Conservation (phyloP, 2,888 invertebrate species). For the Eupithecia centaureata region DNA sequence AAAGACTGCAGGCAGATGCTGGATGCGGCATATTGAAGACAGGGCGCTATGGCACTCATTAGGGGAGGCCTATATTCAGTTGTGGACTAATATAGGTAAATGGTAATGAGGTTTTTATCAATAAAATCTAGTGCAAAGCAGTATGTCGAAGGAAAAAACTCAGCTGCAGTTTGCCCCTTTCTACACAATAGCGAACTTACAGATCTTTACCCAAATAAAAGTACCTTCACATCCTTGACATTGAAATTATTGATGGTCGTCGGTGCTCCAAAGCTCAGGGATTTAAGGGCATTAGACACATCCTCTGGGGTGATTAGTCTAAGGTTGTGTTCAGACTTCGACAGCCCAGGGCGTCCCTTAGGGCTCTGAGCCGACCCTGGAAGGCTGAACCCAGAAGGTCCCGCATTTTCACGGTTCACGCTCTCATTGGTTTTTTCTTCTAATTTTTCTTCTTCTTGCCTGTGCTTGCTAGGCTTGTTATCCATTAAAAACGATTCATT, state of each 20-base stretch:
- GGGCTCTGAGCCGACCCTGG: constrained; percentile 64
- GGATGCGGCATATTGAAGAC: too few species aligned
- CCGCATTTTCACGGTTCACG: constrained; percentile 40
- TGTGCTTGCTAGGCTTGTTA: constrained; percentile 54
- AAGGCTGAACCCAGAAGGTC: constrained; percentile 42
- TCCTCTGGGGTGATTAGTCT: constrained; percentile 70
- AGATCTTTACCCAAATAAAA: not conserved
- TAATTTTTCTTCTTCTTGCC: constrained; percentile 54
- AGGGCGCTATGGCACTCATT: too few species aligned
- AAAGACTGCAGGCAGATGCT: too few species aligned
- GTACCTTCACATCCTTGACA: constrained; percentile 60
- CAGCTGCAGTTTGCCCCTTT: not conserved
- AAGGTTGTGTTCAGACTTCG: constrained; percentile 76
- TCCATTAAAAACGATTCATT: constrained; percentile 74
- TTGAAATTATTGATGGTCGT: constrained; percentile 51
- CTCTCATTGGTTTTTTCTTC: constrained; percentile 46
- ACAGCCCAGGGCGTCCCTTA: constrained; percentile 61
- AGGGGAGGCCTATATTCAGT: too few species aligned
- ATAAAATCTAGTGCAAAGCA: too few species aligned
- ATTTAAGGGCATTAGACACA: constrained; percentile 68
- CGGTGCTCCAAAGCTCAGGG: constrained; percentile 61
- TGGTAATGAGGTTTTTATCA: too few species aligned
- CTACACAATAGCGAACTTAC: not conserved
- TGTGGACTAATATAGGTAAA: too few species aligned
- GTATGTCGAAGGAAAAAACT: too few species aligned